Percentiles rank a stretch among this genome's conserved stretches.
These are phyloP conservation scores for Neosilurus mollespiculum DNA, from an alignment of 2,797 vertebrate genomes.

Conservation along the genomic window DNA sequence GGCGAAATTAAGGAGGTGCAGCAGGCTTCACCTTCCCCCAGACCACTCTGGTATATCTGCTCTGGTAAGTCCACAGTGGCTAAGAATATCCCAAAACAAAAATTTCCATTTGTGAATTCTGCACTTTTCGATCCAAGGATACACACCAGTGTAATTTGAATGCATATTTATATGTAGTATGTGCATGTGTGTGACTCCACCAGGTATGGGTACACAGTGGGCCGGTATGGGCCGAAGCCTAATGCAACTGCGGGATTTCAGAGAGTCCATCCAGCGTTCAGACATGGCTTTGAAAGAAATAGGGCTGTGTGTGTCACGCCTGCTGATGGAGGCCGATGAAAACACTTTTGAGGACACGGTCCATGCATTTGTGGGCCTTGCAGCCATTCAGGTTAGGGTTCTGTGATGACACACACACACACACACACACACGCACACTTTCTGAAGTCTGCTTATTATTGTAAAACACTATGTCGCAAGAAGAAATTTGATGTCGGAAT, in stretches of 20 bases:
- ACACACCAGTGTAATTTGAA: neutral
- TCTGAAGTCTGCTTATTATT: neutral
- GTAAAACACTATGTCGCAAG: neutral
- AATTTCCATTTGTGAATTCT: neutral
- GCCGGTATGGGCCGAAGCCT: constrained; percentile 89
- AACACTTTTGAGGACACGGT: constrained; percentile 86
- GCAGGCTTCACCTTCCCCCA: constrained; percentile 68
- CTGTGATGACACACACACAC: neutral
- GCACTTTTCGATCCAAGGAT: neutral
- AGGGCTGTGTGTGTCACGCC: constrained; percentile 82
- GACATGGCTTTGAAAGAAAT: constrained; percentile 81
- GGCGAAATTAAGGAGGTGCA: constrained; percentile 75
- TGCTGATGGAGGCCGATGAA: constrained; percentile 83
- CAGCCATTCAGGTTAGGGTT: constrained; percentile 87
- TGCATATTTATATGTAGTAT: neutral
- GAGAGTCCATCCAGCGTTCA: constrained; percentile 82
- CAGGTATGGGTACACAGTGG: constrained; percentile 98
- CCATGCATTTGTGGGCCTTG: constrained; percentile 89
- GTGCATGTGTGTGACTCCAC: constrained; percentile 15
- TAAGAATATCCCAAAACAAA: neutral
- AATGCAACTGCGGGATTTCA: constrained; percentile 87
- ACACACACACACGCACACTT: neutral
- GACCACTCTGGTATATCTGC: constrained; percentile 93
- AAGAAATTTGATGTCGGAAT: constrained; percentile 9
- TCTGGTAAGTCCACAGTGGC: constrained; percentile 77